Evolutionary conservation across 2,888 invertebrate species (phyloP), one percentile per base, ranked within the genome.

Genomic region (Sinotaia quadrata): DNA sequence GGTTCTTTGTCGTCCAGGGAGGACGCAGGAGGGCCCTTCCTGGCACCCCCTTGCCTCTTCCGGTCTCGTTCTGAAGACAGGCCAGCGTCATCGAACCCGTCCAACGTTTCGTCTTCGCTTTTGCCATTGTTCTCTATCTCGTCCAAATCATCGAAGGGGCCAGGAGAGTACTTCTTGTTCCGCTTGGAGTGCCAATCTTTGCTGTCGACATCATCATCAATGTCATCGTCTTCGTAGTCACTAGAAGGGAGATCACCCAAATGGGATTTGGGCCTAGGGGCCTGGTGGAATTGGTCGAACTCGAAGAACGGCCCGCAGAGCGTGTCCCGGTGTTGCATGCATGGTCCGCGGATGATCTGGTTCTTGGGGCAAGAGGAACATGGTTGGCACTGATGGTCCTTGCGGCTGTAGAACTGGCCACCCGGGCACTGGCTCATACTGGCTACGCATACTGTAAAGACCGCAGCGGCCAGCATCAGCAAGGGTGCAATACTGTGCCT

Each of bases 291-390:
- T 34, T 56, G 37, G 44, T 37, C 33, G 65, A 65, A 65, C 54
- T 65, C 65, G 41, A 37, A 41, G 56, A 65, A 65, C 27, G 65
- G 65, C 8, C 65, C 54, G 56, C 65, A 65, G 24, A 65, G 31
- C 15, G 65, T 65, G 56, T 65, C 34, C 33, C 33, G n/a, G 65
- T 33, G 24, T 12, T 56, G n/a, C 21, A 15, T 0, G 56, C 65
- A 65, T 33, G 65, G 65, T 24, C n/a, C 44, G 54, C 65, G 54
- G 54, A 65, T 65, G 65, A 65, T 65, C 47, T 65, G 54, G 56
- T 65, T 65, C 37, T 27, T 34, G n/a, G 65, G 65, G 54, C 65
- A 65, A 21, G 56, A 24, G 65, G 34, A 36, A 44, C 65, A 65
- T 33, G 29, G 15, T 12, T 12, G 65, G 33, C 65, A 65, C 51